Conservation (phyloP, 2,113 vertebrate species). For the Sander lucioperca region DNA sequence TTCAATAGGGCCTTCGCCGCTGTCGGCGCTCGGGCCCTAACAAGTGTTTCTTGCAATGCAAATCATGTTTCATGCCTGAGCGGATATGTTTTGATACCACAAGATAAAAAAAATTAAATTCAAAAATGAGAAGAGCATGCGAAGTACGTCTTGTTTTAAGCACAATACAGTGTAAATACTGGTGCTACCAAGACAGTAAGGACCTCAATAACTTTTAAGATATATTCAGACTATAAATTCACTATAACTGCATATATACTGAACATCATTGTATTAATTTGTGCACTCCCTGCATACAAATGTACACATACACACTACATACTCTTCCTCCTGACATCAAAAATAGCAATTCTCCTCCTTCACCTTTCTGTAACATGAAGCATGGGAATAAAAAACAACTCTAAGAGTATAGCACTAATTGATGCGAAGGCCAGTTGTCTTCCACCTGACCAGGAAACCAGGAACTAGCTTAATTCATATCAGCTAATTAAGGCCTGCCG, state of each 20-base stretch:
- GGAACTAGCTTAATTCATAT: conserved; percentile 46
- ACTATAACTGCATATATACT: background rate
- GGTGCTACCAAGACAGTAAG: background rate
- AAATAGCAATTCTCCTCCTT: conserved; percentile 33
- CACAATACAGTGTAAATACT: background rate
- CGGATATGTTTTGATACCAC: background rate
- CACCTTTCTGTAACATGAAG: conserved; percentile 45
- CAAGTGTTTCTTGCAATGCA: background rate
- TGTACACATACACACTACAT: background rate
- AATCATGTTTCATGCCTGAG: background rate
- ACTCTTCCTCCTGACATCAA: conserved; percentile 31
- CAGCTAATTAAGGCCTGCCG: conserved; percentile 60
- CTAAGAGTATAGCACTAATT: conserved; percentile 47
- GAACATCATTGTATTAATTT: background rate
- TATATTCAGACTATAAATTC: background rate
- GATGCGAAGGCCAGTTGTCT: conserved; percentile 53
- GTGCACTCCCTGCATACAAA: background rate
- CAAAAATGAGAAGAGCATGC: background rate
- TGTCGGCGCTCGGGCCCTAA: too few relatives aligned
- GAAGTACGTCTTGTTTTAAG: background rate
- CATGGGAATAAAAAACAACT: conserved; percentile 42
- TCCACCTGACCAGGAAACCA: conserved; percentile 69
- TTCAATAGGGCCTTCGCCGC: too few relatives aligned
- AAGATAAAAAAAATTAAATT: background rate
- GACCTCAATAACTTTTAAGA: background rate